Percentiles rank a stretch among this genome's conserved stretches.
These are phyloP conservation scores for Leptopilina syphax DNA, from an alignment of 2,888 invertebrate species.

Conservation along the genomic window DNA sequence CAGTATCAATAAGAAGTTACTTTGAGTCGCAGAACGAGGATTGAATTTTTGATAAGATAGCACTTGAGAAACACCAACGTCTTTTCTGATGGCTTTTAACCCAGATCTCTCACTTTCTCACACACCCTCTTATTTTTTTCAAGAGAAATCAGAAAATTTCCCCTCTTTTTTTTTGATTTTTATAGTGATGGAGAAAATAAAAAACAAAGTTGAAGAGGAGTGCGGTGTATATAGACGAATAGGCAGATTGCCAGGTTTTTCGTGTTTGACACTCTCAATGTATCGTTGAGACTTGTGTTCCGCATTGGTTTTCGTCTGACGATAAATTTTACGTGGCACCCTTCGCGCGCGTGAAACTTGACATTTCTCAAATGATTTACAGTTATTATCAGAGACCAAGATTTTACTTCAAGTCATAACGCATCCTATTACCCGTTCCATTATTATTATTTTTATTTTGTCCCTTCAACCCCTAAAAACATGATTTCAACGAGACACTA, in stretches of 20 bases:
- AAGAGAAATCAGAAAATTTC: neutral
- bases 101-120: neutral
- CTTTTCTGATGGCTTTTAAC: neutral
- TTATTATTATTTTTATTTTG: neutral
- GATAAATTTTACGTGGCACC: constrained; percentile 12
- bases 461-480: neutral
- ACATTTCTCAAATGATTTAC: constrained; percentile 26
- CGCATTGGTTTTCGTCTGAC: constrained; percentile 14
- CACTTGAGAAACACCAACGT: neutral
- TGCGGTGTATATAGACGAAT: neutral
- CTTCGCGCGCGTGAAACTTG: constrained; percentile 6
- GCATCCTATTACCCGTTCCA: neutral
- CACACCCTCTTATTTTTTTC: too few species aligned
- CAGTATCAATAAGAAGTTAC: constrained; percentile 3
- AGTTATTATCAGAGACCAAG: neutral
- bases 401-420: constrained; percentile 9
- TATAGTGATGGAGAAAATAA: neutral
- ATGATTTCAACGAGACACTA: neutral
- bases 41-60: constrained; percentile 2
- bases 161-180: neutral
- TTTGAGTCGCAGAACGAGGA: neutral
- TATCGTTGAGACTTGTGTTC: neutral
- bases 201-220: neutral
- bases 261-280: constrained; percentile 15
- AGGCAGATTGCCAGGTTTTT: constrained; percentile 13